Evolutionary conservation across 2,797 vertebrate species (phyloP).

Genomic region (Macrochelys suwanniensis): DNA sequence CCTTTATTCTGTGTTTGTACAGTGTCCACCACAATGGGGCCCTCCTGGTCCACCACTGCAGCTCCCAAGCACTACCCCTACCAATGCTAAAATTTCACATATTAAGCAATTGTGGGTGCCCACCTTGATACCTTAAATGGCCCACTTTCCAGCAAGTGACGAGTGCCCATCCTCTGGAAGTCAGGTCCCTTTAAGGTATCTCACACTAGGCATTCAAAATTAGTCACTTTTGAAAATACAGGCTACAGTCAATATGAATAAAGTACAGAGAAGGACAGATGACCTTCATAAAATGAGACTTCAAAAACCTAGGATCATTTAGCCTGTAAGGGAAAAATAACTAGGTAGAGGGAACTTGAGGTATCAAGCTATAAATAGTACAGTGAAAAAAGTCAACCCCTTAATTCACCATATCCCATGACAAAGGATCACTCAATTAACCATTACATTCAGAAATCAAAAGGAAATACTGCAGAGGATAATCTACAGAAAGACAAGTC

Average conservation of each 20-base stretch:
- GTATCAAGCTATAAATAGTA: background rate
- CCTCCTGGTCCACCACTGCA: background rate
- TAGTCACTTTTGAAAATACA: background rate
- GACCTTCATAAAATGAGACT: background rate
- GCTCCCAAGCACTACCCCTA: background rate
- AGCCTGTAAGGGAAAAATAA: background rate
- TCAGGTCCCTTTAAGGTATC: background rate
- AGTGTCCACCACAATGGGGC: background rate
- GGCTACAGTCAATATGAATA: background rate
- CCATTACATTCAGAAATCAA: background rate
- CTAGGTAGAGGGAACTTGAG: background rate
- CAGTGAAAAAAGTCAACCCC: background rate
- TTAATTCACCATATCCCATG: background rate
- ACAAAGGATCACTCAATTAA: background rate
- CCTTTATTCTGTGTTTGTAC: background rate
- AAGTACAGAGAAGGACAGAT: background rate
- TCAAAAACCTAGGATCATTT: background rate
- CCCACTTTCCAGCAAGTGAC: background rate
- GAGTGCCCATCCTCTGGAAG: background rate
- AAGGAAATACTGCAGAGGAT: background rate
- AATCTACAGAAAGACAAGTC: background rate
- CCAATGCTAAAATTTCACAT: background rate
- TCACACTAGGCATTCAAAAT: background rate
- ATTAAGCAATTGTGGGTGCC: background rate
- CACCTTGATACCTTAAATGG: background rate